These are phyloP conservation scores for Polia nebulosa DNA, from an alignment of 2,888 invertebrate genomes.

Conservation along the genomic window DNA sequence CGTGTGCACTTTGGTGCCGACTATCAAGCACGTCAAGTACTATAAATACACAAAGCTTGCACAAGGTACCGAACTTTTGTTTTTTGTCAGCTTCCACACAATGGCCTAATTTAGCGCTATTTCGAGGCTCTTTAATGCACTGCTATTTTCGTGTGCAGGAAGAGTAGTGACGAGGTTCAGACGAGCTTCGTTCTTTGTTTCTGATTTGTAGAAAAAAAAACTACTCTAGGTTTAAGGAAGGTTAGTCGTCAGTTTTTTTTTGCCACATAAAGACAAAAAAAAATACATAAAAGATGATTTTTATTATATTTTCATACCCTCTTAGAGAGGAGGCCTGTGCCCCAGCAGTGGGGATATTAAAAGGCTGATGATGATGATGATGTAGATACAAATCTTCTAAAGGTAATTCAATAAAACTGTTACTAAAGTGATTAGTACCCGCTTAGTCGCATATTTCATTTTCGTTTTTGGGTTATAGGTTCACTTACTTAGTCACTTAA, in stretches of 20 bases:
- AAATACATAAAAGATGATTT: neutral
- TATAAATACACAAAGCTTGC: slow-evolving; percentile 18
- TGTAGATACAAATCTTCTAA: no score
- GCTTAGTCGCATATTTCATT: no score
- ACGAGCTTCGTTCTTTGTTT: neutral
- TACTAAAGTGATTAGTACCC: no score
- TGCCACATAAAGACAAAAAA: no score
- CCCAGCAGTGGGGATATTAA: no score
- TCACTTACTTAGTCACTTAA: no score
- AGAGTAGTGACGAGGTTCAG: neutral
- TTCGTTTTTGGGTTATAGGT: no score
- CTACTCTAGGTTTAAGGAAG: neutral
- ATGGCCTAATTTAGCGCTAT: neutral
- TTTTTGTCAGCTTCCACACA: slow-evolving; percentile 7
- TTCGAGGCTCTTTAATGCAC: neutral
- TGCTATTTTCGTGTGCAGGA: slow-evolving; percentile 4
- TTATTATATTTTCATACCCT: no score
- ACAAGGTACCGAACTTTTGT: neutral
- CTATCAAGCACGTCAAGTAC: slow-evolving; percentile 21
- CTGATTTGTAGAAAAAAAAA: neutral
- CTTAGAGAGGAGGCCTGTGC: no score
- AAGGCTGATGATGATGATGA: no score
- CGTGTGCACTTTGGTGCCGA: slow-evolving; percentile 45
- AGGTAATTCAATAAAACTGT: no score
- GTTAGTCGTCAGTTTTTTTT: no score